Conservation (phyloP, 35 echinoderm and acorn worm species). For the Apostichopus japonicus region DNA sequence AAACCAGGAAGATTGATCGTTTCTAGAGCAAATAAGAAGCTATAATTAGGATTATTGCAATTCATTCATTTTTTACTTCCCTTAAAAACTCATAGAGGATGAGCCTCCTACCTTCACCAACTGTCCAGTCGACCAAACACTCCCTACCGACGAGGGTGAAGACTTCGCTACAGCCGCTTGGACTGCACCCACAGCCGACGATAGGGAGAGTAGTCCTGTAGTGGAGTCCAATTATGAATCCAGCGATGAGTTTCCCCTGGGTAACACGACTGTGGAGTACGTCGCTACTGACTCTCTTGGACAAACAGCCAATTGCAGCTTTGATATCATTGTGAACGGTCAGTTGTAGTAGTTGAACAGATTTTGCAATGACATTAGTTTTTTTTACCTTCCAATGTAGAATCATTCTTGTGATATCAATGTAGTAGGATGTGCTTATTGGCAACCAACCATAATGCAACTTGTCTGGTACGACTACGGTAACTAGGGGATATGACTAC, state of each 20-base stretch:
- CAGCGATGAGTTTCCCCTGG: background rate
- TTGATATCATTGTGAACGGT: background rate
- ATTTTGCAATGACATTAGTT: too few species aligned
- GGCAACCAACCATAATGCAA: too few species aligned
- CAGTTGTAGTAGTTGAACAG: background rate
- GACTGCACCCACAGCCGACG: slow-evolving; percentile 29
- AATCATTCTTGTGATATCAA: too few species aligned
- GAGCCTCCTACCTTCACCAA: background rate
- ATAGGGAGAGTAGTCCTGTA: background rate
- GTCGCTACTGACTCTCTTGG: slow-evolving; percentile 24
- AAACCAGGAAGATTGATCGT: too few species aligned
- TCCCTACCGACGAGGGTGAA: background rate
- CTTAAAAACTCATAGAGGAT: background rate
- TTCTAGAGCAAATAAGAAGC: too few species aligned
- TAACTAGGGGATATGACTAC: too few species aligned
- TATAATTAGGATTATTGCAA: too few species aligned
- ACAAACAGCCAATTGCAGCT: background rate
- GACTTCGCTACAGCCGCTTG: background rate
- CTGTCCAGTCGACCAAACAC: background rate
- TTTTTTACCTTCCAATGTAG: too few species aligned
- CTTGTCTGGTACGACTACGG: too few species aligned
- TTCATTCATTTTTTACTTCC: background rate
- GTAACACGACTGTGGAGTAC: background rate
- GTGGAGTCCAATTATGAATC: slow-evolving; percentile 1
- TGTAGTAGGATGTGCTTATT: too few species aligned